Evolutionary conservation across 2,797 vertebrate genomes (phyloP).

Genomic region (Phalanger gymnotis): DNA sequence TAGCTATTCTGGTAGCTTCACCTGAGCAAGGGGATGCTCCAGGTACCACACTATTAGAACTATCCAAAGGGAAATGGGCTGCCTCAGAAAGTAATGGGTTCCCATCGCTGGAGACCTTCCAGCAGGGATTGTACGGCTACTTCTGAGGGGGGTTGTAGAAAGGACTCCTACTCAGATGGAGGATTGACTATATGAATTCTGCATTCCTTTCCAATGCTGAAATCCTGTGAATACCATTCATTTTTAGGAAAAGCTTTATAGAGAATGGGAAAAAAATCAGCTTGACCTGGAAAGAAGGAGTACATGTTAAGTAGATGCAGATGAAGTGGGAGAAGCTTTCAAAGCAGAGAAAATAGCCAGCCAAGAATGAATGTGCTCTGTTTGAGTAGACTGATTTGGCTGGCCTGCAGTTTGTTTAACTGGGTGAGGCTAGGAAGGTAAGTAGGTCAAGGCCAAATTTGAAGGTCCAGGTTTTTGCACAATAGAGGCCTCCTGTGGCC

Average conservation of each 20-base stretch:
- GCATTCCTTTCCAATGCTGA: neutral
- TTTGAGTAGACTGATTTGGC: neutral
- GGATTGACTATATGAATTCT: neutral
- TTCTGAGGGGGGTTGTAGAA: neutral
- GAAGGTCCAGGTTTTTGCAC: neutral
- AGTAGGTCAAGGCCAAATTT: neutral
- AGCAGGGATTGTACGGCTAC: neutral
- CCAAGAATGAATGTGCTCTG: neutral
- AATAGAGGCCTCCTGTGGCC: neutral
- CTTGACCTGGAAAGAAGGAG: neutral
- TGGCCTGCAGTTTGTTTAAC: neutral
- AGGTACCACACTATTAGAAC: neutral
- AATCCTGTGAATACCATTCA: neutral
- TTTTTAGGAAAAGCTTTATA: neutral
- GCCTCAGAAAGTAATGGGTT: neutral
- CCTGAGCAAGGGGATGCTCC: neutral
- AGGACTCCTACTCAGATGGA: neutral
- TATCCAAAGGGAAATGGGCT: neutral
- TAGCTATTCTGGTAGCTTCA: neutral
- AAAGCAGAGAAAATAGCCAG: neutral
- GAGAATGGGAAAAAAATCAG: neutral
- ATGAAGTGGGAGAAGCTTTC: neutral
- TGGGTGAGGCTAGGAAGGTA: neutral
- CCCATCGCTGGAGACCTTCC: neutral
- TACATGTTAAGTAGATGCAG: neutral